These are phyloP conservation scores for Plectrocnemia conspersa DNA, from an alignment of 1,140 invertebrate species.

Conservation along the genomic window DNA sequence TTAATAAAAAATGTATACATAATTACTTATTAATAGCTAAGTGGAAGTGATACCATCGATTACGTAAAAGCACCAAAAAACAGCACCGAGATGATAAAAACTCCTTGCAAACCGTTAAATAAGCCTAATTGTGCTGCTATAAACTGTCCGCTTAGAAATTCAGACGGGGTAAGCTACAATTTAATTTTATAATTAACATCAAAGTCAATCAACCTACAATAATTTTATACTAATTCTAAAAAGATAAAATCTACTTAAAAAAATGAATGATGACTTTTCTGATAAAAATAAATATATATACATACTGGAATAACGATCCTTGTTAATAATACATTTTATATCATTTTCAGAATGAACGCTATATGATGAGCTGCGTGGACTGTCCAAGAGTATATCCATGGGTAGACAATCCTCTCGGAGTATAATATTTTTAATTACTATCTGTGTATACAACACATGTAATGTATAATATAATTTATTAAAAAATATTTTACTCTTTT, in stretches of 20 bases:
- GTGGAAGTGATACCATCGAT: too few species aligned
- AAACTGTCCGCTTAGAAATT: too few species aligned
- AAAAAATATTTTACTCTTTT: too few species aligned
- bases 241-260: constrained; percentile 26
- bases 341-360: constrained; percentile 37
- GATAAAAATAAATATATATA: constrained; percentile 38
- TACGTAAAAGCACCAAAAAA: too few species aligned
- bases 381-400: constrained; percentile 38
- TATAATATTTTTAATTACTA: too few species aligned
- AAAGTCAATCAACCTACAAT: constrained; percentile 28
- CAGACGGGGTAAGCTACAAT: background rate
- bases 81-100: too few species aligned
- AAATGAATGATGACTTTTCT: constrained; percentile 34
- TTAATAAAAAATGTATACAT: too few species aligned
- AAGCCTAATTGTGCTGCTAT: too few species aligned
- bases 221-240: constrained; percentile 37
- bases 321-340: background rate
- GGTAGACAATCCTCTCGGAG: constrained; percentile 38
- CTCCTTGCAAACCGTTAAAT: too few species aligned
- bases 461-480: too few species aligned
- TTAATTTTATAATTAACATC: background rate
- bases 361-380: constrained; percentile 34
- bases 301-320: constrained; percentile 32
- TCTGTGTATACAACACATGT: too few species aligned
- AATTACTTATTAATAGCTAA: too few species aligned